These are phyloP conservation scores for Cenopis cana DNA, from an alignment of 2,888 invertebrate genomes.

Conservation along the genomic window DNA sequence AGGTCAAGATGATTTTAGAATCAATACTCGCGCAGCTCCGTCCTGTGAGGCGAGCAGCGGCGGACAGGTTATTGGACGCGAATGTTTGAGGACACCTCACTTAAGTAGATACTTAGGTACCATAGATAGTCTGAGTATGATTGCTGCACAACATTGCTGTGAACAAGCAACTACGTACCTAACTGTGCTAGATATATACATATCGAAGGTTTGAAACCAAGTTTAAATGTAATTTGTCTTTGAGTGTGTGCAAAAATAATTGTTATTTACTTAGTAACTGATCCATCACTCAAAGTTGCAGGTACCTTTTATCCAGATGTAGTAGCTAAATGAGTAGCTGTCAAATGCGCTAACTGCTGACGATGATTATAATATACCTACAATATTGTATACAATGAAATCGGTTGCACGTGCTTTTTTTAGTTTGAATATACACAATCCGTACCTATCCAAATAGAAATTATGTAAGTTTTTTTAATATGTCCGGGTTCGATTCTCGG, in stretches of 20 bases:
- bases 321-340: neutral
- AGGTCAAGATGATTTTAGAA: slow-evolving; percentile 43
- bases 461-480: too few relatives aligned
- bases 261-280: neutral
- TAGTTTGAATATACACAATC: too few relatives aligned
- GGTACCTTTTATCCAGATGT: neutral
- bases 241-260: neutral
- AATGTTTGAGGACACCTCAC: slow-evolving; percentile 8
- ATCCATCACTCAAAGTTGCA: neutral
- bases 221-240: neutral
- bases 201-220: too few relatives aligned
- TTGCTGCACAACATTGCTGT: too few relatives aligned
- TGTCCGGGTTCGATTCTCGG: too few relatives aligned
- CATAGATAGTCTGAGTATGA: too few relatives aligned
- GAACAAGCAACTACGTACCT: neutral
- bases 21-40: slow-evolving; percentile 37
- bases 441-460: too few relatives aligned
- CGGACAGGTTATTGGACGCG: slow-evolving; percentile 2
- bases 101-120: too few relatives aligned
- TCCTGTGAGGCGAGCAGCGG: slow-evolving; percentile 21
- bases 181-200: neutral
- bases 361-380: too few relatives aligned
- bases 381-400: too few relatives aligned
- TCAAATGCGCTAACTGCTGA: too few relatives aligned
- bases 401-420: neutral